Conservation (phyloP, 2,797 vertebrate genomes). For the Lepus oiostolus region DNA sequence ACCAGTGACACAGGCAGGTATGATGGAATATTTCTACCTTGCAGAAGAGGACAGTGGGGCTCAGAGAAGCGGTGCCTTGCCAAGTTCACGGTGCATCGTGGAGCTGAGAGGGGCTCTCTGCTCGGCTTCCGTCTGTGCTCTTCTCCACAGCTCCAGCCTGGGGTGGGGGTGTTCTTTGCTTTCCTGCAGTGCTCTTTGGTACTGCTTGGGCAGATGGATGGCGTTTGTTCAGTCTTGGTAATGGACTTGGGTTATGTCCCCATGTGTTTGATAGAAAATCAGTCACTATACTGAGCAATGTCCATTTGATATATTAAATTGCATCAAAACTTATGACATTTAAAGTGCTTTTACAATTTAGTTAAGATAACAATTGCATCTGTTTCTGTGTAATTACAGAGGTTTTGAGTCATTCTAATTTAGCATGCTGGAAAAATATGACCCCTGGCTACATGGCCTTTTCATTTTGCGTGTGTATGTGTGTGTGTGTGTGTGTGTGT, state of each 20-base stretch:
- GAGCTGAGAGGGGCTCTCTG: background rate
- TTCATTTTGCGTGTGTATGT: background rate
- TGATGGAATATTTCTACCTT: background rate
- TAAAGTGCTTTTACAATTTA: conserved; percentile 85
- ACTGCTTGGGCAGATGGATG: conserved; percentile 72
- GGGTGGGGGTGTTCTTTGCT: background rate
- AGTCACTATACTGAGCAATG: conserved; percentile 64
- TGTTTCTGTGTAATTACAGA: conserved; percentile 88
- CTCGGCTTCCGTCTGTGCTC: background rate
- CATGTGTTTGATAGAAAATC: conserved; percentile 47
- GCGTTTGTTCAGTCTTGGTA: conserved; percentile 72
- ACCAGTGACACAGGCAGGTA: background rate
- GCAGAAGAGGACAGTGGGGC: background rate
- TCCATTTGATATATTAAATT: conserved; percentile 77
- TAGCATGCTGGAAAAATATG: conserved; percentile 86
- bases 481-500: background rate
- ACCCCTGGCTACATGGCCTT: conserved; percentile 76
- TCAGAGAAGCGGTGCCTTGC: background rate
- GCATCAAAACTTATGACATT: conserved; percentile 76
- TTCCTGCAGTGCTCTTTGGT: conserved; percentile 3
- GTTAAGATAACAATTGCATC: conserved; percentile 88
- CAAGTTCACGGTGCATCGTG: background rate
- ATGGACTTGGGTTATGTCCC: conserved; percentile 66
- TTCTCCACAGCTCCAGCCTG: background rate
- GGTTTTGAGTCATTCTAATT: conserved; percentile 86